Evolutionary conservation across 2,797 vertebrate species (phyloP).

Genomic region (Loriculus beryllinus): DNA sequence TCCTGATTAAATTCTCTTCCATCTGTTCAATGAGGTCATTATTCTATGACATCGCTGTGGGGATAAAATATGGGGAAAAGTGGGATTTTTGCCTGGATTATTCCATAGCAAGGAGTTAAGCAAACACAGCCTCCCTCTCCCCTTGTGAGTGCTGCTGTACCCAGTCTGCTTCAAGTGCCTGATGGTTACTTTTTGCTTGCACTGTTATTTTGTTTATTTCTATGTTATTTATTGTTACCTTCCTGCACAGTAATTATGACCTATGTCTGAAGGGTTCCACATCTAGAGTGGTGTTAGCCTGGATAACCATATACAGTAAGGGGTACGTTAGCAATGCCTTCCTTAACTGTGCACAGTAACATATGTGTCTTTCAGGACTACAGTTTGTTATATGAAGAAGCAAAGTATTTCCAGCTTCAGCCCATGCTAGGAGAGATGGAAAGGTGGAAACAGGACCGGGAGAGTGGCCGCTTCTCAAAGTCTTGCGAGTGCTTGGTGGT

Average conservation of each 20-base stretch:
- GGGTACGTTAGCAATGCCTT: background rate
- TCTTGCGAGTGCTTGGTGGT: conserved; percentile 97
- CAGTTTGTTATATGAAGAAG: conserved; percentile 95
- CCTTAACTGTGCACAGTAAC: conserved; percentile 15
- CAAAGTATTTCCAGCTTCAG: conserved; percentile 97
- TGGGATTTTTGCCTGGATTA: background rate
- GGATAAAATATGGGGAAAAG: background rate
- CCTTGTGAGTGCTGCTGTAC: background rate
- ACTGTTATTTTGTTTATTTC: background rate
- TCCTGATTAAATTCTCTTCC: conserved; percentile 56
- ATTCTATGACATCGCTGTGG: conserved; percentile 52
- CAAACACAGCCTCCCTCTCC: background rate
- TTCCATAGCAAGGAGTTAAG: background rate
- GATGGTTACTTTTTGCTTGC: background rate
- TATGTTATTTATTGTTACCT: background rate
- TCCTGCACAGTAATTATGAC: background rate
- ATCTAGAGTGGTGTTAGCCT: background rate
- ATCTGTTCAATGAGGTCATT: conserved; percentile 65
- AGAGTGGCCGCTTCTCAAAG: conserved; percentile 86
- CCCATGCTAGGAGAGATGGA: conserved; percentile 95
- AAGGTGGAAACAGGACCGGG: conserved; percentile 94
- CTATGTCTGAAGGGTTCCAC: background rate
- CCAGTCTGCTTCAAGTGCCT: background rate
- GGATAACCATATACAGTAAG: background rate
- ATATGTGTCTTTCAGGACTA: conserved; percentile 83